Evolutionary conservation across 2,888 invertebrate species (phyloP).

Genomic region (Limnephilus rhombicus): DNA sequence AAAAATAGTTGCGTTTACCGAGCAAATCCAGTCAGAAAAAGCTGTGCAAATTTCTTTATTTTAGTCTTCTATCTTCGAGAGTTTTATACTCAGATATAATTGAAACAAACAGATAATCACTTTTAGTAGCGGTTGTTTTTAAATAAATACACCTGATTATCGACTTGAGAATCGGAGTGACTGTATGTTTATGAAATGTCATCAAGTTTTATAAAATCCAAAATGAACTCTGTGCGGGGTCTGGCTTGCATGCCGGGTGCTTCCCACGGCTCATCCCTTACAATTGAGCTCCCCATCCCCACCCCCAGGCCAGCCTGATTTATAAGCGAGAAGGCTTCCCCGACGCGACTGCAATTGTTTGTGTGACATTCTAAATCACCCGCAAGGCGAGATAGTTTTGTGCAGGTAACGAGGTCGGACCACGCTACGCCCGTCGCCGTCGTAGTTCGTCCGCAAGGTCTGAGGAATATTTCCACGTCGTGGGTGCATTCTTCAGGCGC

Average conservation of each 20-base stretch:
- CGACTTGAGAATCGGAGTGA: not conserved
- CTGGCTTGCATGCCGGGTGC: slow-evolving; percentile 7
- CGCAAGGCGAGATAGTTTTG: slow-evolving; percentile 8
- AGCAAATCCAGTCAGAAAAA: not conserved
- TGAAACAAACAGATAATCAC: not conserved
- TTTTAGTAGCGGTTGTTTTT: not conserved
- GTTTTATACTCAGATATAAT: not conserved
- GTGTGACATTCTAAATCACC: slow-evolving; percentile 47
- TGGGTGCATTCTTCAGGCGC: slow-evolving; percentile 26
- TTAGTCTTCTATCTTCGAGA: not conserved
- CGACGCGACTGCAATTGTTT: slow-evolving; percentile 36
- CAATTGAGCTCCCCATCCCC: not conserved
- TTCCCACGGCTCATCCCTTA: slow-evolving; percentile 24
- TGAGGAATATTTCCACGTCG: not conserved
- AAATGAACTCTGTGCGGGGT: not conserved
- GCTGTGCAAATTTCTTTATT: not conserved
- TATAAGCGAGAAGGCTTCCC: not conserved
- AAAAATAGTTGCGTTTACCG: too few species aligned
- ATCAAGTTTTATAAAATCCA: not conserved
- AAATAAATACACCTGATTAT: not conserved
- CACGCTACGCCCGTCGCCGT: not conserved
- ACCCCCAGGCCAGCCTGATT: not conserved
- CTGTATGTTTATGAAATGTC: not conserved
- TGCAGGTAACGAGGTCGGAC: slow-evolving; percentile 21
- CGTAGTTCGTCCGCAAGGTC: not conserved